Percentiles rank a stretch among this genome's conserved stretches.
Evolutionary conservation across 2,113 vertebrate species (phyloP).

Genomic region (Ovibos moschatus): DNA sequence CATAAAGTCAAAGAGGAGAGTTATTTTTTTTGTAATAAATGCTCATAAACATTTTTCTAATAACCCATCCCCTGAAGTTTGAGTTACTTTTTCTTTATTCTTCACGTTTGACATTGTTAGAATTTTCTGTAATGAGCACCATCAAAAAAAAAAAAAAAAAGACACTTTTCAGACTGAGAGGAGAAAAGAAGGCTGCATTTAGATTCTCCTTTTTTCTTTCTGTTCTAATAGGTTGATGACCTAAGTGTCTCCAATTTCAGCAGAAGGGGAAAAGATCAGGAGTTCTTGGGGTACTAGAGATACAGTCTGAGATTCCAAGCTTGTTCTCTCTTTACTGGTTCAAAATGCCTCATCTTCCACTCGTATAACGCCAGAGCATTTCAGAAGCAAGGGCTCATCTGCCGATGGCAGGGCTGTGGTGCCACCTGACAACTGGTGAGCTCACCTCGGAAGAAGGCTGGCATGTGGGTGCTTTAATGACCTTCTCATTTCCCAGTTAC

Average conservation of each 20-base stretch:
- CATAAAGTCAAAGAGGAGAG: not conserved
- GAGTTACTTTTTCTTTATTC: not conserved
- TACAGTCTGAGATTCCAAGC: not conserved
- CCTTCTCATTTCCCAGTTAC: not conserved
- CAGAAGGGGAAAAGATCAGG: not conserved
- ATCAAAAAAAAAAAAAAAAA: not conserved
- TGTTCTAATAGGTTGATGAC: not conserved
- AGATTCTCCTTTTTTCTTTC: not conserved
- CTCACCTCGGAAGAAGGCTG: not conserved
- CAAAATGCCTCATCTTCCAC: not conserved
- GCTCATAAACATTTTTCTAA: not conserved
- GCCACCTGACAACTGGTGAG: not conserved
- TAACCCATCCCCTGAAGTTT: not conserved
- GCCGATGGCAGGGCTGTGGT: rapidly evolving
- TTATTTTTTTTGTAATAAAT: not conserved
- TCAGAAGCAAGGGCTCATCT: not conserved
- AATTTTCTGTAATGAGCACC: not conserved
- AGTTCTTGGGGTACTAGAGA: not conserved
- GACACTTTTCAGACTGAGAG: not conserved
- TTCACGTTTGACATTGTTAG: not conserved
- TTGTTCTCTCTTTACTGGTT: not conserved
- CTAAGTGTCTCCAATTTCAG: not conserved
- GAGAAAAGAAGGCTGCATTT: not conserved
- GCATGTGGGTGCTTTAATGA: not conserved
- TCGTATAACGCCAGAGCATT: not conserved